phyloP scores from a whole-genome alignment of 2,797 vertebrate species.

The Coregonus ussuriensis region DNA sequence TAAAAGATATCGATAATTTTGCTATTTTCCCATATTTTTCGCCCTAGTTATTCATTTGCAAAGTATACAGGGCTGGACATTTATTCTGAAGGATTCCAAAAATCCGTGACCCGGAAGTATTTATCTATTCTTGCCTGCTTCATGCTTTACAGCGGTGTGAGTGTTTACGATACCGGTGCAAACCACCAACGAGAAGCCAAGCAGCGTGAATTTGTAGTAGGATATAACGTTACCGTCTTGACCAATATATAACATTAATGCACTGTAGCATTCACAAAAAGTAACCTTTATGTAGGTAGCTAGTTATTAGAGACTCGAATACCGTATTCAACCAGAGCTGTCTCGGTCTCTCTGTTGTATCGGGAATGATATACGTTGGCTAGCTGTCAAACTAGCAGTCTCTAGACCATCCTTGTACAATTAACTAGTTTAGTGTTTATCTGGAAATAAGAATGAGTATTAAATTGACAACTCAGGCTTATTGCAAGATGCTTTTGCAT shows the following conservation, averaged over 20 bases:
- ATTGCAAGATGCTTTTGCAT: slow-evolving; percentile 95
- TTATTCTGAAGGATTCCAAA: too few species aligned
- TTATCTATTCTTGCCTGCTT: too few species aligned
- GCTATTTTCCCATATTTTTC: too few species aligned
- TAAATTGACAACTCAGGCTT: slow-evolving; percentile 92
- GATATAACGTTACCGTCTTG: neutral
- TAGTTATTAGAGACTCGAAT: neutral
- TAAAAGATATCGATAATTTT: too few species aligned
- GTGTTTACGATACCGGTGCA: slow-evolving; percentile 35
- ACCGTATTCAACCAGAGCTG: neutral
- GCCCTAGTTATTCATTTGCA: too few species aligned
- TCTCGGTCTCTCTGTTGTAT: neutral
- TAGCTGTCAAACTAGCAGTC: slow-evolving; percentile 5
- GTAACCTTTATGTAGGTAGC: neutral
- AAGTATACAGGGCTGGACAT: too few species aligned
- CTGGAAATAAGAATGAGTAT: slow-evolving; percentile 70
- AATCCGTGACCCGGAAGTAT: too few species aligned
- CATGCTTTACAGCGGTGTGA: neutral
- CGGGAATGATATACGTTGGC: slow-evolving; percentile 16
- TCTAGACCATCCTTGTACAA: neutral
- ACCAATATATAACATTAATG: neutral
- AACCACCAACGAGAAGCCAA: slow-evolving; percentile 6
- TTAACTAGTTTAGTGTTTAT: neutral
- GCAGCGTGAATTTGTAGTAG: slow-evolving; percentile 14
- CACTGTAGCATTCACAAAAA: neutral